phyloP scores from a whole-genome alignment of 2,888 invertebrate species.

The Pterostichus madidus region DNA sequence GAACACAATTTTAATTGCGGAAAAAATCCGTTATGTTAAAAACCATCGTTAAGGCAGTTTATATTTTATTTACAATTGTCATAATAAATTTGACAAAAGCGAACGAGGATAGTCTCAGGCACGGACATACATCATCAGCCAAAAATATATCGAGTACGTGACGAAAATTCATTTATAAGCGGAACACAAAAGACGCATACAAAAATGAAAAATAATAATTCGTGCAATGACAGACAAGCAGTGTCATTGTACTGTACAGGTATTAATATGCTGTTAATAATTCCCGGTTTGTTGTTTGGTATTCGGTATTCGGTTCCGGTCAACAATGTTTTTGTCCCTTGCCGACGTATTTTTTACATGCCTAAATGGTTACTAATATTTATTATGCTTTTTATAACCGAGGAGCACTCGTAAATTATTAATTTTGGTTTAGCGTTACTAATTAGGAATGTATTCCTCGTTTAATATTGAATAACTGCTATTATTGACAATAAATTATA shows the following conservation, averaged over 20 bases:
- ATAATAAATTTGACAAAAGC: conserved; percentile 13
- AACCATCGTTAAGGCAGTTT: too few species aligned
- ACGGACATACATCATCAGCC: conserved; percentile 24
- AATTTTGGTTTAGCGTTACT: not conserved
- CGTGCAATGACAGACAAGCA: conserved; percentile 7
- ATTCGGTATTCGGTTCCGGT: conserved; percentile 27
- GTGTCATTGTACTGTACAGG: conserved; percentile 38
- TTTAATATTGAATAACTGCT: not conserved
- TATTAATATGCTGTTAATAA: conserved; percentile 52
- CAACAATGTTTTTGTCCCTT: conserved; percentile 19
- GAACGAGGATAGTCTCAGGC: conserved; percentile 4
- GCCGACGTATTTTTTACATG: conserved; percentile 7
- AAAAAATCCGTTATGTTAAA: too few species aligned
- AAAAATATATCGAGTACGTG: conserved; percentile 46
- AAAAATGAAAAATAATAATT: conserved; percentile 51
- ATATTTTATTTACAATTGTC: too few species aligned
- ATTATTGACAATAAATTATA: not conserved
- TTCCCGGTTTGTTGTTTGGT: not conserved
- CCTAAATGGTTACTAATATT: conserved; percentile 18
- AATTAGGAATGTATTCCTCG: not conserved
- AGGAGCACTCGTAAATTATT: not conserved
- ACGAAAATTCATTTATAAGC: conserved; percentile 11
- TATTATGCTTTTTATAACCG: conserved; percentile 2
- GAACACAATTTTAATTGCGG: too few species aligned
- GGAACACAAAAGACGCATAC: conserved; percentile 33